Conservation (phyloP, 2,888 invertebrate species). For the Cosmorhoe ocellata region DNA sequence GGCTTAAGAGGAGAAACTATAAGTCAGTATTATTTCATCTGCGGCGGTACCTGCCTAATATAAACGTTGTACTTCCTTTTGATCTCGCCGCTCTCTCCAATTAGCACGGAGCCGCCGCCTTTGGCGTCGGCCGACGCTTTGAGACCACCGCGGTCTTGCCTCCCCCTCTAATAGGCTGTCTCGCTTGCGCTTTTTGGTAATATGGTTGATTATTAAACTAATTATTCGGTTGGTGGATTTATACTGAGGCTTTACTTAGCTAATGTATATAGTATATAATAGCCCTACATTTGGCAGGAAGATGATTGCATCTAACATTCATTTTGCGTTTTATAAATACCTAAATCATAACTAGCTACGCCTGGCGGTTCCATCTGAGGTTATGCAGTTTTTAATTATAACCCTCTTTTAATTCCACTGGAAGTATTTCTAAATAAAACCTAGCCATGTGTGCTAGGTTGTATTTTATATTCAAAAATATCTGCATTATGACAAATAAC, state of each 20-base stretch:
- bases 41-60: conserved; percentile 68
- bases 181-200: conserved; percentile 37
- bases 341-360: too few relatives aligned
- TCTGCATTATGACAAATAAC: too few relatives aligned
- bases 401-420: too few relatives aligned
- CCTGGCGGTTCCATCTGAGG: too few relatives aligned
- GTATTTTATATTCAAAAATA: too few relatives aligned
- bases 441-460: too few relatives aligned
- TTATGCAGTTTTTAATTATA: too few relatives aligned
- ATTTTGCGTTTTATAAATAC: too few relatives aligned
- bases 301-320: neutral
- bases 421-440: too few relatives aligned
- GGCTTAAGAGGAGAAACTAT: conserved; percentile 13
- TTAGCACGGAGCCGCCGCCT: conserved; percentile 78
- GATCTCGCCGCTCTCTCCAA: conserved; percentile 76
- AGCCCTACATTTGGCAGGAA: neutral
- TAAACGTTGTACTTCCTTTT: conserved; percentile 78
- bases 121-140: conserved; percentile 75
- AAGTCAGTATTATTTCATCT: conserved; percentile 8
- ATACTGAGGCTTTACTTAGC: conserved; percentile 4
- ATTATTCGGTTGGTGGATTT: conserved; percentile 24
- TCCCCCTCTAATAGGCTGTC: conserved; percentile 45
- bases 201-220: conserved; percentile 26
- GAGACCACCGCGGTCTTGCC: conserved; percentile 49
- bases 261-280: neutral